Percentiles rank a stretch among this genome's conserved stretches.
Evolutionary conservation across 2,888 invertebrate genomes (phyloP).

Genomic region (Drosophila nigricruria): DNA sequence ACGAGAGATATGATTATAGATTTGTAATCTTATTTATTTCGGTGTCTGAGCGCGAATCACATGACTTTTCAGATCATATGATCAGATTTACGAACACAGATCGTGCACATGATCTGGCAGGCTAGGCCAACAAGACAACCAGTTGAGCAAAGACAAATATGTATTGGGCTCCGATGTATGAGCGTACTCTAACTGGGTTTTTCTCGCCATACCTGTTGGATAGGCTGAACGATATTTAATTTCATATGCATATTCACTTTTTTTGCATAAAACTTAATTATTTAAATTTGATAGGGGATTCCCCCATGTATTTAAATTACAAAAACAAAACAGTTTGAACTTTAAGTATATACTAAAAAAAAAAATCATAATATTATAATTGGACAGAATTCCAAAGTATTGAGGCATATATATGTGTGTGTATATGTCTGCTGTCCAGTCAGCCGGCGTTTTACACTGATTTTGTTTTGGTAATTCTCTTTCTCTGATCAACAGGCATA

Average conservation of each 20-base stretch:
- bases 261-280: conserved; percentile 8
- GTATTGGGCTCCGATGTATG: conserved; percentile 15
- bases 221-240: conserved; percentile 7
- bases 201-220: conserved; percentile 18
- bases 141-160: conserved; percentile 28
- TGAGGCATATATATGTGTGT: background rate
- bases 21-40: conserved; percentile 18
- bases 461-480: conserved; percentile 4
- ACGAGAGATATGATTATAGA: conserved; percentile 5
- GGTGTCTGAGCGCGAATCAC: conserved; percentile 31
- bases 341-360: background rate
- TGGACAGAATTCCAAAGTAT: background rate
- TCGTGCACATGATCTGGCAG: conserved; percentile 44
- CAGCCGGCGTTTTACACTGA: background rate
- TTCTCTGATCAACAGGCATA: background rate
- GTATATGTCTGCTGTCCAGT: background rate
- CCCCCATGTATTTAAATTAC: conserved; percentile 13
- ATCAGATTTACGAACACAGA: conserved; percentile 22
- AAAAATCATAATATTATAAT: too few relatives aligned
- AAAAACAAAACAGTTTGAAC: background rate
- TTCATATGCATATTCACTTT: conserved; percentile 21
- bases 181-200: conserved; percentile 26
- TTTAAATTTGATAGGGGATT: conserved; percentile 30
- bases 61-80: conserved; percentile 44
- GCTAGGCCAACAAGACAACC: conserved; percentile 28